A percentile compares a stretch with the other conserved stretches of the same genome.
Conservation (phyloP, 1,140 invertebrate species). For the Megalonaias nervosa region DNA sequence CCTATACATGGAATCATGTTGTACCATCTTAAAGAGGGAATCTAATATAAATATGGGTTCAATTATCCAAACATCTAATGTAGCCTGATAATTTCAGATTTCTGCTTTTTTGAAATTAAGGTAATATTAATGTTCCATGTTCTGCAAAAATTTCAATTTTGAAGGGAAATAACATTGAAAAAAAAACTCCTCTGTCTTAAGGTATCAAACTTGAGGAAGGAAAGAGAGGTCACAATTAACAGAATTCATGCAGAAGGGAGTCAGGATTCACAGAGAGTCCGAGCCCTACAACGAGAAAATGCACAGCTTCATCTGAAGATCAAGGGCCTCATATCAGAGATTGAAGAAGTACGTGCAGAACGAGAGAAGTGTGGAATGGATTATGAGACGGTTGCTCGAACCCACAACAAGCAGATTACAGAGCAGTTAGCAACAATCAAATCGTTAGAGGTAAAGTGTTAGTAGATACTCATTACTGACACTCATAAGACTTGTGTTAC, state of each 20-base stretch:
- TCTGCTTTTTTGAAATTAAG: no score
- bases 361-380: slow-evolving; percentile 65
- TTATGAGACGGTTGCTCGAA: slow-evolving; percentile 57
- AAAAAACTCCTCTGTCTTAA: slow-evolving; percentile 33
- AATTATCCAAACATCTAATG: no score
- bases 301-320: slow-evolving; percentile 66
- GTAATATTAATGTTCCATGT: no score
- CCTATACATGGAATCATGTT: no score
- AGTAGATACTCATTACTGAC: not conserved
- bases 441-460: slow-evolving; percentile 60
- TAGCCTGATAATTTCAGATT: no score
- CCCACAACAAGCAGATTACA: slow-evolving; percentile 64
- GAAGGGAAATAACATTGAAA: not conserved
- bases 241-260: slow-evolving; percentile 61
- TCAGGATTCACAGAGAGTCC: slow-evolving; percentile 62
- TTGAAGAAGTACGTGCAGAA: slow-evolving; percentile 67
- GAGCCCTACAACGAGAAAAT: slow-evolving; percentile 68
- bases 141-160: not conserved
- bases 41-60: no score
- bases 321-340: slow-evolving; percentile 63
- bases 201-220: slow-evolving; percentile 68
- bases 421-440: slow-evolving; percentile 62
- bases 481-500: not conserved
- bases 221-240: slow-evolving; percentile 61
- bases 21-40: no score